A percentile compares a stretch with the other conserved stretches of the same genome.
Evolutionary conservation across 2,888 invertebrate genomes (phyloP).

Genomic region (Electrophaes corylata): DNA sequence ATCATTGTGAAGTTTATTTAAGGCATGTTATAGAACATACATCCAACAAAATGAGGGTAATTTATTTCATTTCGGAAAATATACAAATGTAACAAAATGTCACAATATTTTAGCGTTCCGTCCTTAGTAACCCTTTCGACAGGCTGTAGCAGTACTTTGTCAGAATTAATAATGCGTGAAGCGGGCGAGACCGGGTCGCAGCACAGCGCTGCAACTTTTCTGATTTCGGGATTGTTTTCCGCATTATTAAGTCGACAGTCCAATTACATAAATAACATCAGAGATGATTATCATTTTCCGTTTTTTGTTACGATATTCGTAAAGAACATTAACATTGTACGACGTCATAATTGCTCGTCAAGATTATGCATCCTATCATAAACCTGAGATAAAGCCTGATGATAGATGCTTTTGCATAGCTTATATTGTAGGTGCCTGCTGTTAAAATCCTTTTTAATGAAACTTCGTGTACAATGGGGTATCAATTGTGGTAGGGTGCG

Average conservation of each 20-base stretch:
- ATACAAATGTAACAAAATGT: constrained; percentile 55
- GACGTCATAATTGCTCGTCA: constrained; percentile 34
- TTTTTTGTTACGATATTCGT: constrained; percentile 27
- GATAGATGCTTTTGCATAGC: constrained; percentile 5
- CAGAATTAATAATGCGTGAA: constrained; percentile 81
- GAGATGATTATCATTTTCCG: constrained; percentile 44
- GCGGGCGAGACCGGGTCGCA: constrained; percentile 54
- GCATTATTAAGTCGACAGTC: constrained; percentile 81
- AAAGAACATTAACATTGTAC: constrained; percentile 30
- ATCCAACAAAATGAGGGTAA: constrained; percentile 31
- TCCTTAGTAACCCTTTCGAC: constrained; percentile 75
- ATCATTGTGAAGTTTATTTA: constrained; percentile 36
- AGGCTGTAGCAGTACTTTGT: constrained; percentile 69
- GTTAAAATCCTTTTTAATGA: constrained; percentile 57
- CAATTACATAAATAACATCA: constrained; percentile 77
- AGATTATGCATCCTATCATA: constrained; percentile 23
- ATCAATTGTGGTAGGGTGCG: constrained; percentile 62
- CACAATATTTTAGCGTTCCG: constrained; percentile 74
- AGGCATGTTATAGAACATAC: constrained; percentile 36
- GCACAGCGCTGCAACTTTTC: constrained; percentile 66
- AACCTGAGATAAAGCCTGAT: constrained; percentile 28
- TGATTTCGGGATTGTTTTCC: constrained; percentile 80
- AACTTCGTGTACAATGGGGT: constrained; percentile 67
- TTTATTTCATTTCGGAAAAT: constrained; percentile 35
- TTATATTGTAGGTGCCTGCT: background rate